phyloP scores from a whole-genome alignment of 2,888 invertebrate genomes.

The Zaprionus lineosus region DNA sequence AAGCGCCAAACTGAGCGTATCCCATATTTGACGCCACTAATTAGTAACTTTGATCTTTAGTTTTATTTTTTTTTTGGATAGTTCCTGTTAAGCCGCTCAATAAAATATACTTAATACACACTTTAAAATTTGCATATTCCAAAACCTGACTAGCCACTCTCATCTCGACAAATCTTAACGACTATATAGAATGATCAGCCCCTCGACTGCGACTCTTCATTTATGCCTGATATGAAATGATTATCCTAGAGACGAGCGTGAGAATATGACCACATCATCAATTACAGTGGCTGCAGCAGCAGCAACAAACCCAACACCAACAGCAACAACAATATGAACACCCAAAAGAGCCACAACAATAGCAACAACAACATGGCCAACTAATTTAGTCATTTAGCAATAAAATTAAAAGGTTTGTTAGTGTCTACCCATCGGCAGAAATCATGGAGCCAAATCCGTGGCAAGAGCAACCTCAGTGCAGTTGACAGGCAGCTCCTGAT shows the following conservation, averaged over 20 bases:
- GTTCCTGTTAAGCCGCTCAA: too few relatives aligned
- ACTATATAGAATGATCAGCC: too few relatives aligned
- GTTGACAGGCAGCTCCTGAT: constrained; percentile 75
- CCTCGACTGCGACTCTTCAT: constrained; percentile 3
- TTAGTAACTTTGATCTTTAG: too few relatives aligned
- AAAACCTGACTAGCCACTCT: too few relatives aligned
- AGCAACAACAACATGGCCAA: constrained; percentile 51
- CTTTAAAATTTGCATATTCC: too few relatives aligned
- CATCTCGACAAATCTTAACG: too few relatives aligned
- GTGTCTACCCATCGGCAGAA: constrained; percentile 58
- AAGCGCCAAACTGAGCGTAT: too few relatives aligned
- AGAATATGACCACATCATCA: constrained; percentile 52
- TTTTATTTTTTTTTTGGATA: too few relatives aligned
- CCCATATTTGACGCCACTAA: too few relatives aligned
- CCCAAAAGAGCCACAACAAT: constrained; percentile 3
- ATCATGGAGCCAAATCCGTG: constrained; percentile 37
- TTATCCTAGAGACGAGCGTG: constrained; percentile 63
- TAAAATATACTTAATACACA: too few relatives aligned
- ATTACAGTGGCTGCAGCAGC: constrained; percentile 48
- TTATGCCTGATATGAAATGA: constrained; percentile 17
- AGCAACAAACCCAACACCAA: constrained; percentile 7
- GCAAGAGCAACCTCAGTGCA: constrained; percentile 23
- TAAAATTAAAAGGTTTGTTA: constrained; percentile 77
- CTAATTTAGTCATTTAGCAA: constrained; percentile 74
- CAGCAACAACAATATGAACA: constrained; percentile 12